These are phyloP conservation scores for Tachysurus fulvidraco DNA, from an alignment of 2,113 vertebrate species.

Conservation along the genomic window DNA sequence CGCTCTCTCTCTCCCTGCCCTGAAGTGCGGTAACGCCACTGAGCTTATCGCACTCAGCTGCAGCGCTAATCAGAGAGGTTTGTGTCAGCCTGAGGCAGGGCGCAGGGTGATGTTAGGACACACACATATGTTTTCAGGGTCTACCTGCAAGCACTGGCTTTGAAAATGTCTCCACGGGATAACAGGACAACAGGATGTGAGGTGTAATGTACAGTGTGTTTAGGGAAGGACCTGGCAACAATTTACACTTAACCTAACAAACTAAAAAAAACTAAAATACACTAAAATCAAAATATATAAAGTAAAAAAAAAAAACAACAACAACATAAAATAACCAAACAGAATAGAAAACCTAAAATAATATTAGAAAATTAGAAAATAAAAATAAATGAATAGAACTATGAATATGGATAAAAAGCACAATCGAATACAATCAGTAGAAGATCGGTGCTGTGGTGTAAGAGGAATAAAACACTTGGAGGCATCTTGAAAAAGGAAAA, in stretches of 20 bases:
- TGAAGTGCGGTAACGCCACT: not conserved
- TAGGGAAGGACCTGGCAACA: not conserved
- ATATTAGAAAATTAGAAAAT: not conserved
- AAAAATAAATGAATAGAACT: not conserved
- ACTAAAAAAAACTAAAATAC: no score
- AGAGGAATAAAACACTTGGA: no score
- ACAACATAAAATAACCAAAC: not conserved
- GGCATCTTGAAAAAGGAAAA: no score
- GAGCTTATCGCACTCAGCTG: slow-evolving; percentile 25
- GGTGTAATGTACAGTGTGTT: not conserved
- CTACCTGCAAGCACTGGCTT: not conserved
- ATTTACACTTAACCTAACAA: not conserved
- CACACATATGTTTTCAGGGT: not conserved
- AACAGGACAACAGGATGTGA: no score
- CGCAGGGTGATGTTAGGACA: slow-evolving; percentile 21
- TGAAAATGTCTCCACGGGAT: not conserved
- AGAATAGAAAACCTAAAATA: not conserved
- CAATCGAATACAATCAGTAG: not conserved
- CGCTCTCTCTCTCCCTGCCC: not conserved
- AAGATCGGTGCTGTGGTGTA: no score
- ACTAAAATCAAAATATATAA: not conserved
- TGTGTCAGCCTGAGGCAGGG: slow-evolving; percentile 13
- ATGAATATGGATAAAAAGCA: no score
- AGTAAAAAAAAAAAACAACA: not conserved
- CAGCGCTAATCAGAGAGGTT: slow-evolving; percentile 22